phyloP scores from a whole-genome alignment of 2,888 invertebrate species.

The Pollenia griseotomentosa region DNA sequence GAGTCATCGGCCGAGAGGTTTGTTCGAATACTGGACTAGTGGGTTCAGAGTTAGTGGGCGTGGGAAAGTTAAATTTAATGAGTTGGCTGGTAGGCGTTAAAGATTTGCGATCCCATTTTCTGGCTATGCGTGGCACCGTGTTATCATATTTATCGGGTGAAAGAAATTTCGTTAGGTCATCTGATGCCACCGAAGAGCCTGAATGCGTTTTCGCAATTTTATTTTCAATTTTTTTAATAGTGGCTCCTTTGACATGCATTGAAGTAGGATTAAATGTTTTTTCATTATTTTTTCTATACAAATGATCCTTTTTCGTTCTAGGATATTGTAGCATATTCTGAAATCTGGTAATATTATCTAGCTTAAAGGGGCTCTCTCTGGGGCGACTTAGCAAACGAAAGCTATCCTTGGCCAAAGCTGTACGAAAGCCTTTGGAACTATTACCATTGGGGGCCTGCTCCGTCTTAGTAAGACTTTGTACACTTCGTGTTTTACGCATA shows the following conservation, averaged over 20 bases:
- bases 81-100: conserved; percentile 79
- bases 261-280: conserved; percentile 75
- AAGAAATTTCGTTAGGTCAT: conserved; percentile 58
- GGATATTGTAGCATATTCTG: conserved; percentile 56
- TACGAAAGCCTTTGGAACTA: conserved; percentile 73
- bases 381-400: conserved; percentile 76
- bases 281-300: conserved; percentile 82
- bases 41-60: conserved; percentile 75
- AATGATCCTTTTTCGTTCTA: conserved; percentile 76
- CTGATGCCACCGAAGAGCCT: conserved; percentile 74
- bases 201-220: conserved; percentile 81
- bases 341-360: conserved; percentile 55
- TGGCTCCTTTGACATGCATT: conserved; percentile 77
- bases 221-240: conserved; percentile 80
- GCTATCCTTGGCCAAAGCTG: conserved; percentile 82
- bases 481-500: conserved; percentile 77
- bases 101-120: conserved; percentile 81
- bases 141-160: conserved; percentile 81
- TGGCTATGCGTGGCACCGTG: conserved; percentile 81
- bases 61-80: conserved; percentile 66
- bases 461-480: conserved; percentile 71
- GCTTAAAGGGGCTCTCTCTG: conserved; percentile 41
- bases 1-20: conserved; percentile 78
- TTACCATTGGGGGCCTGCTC: conserved; percentile 5
- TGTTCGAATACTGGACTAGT: conserved; percentile 76